Percentiles rank a stretch among this genome's conserved stretches.
Evolutionary conservation across 1,140 invertebrate species (phyloP).

Genomic region (Caenorhabditis inopinata): DNA sequence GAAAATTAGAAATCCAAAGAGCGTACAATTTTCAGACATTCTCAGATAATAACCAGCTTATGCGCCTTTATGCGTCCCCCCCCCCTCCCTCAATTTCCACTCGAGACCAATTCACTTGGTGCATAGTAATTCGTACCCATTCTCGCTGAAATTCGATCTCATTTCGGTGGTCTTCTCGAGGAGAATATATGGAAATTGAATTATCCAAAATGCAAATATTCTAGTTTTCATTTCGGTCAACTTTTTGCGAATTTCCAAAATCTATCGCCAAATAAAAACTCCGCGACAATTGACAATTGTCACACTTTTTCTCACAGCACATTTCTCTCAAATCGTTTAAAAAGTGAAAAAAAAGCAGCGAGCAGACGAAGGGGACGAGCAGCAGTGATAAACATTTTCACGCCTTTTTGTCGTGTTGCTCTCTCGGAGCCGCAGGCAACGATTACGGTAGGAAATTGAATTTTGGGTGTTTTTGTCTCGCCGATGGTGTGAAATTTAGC

Average conservation of each 20-base stretch:
- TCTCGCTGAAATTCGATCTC: not conserved
- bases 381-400: conserved; percentile 33
- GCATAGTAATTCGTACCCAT: not conserved
- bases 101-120: not conserved
- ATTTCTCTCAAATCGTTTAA: not conserved
- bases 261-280: no score
- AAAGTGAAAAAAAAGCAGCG: not conserved
- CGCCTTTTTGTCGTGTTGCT: conserved; percentile 15
- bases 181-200: not conserved
- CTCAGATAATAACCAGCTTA: no score
- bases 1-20: no score
- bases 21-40: no score
- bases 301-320: not conserved
- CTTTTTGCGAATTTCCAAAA: no score
- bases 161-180: not conserved
- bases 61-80: no score
- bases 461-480: conserved; percentile 37
- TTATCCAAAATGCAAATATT: conserved; percentile 22
- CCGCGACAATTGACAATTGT: conserved; percentile 24
- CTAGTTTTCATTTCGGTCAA: no score
- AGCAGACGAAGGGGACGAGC: no score
- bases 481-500: conserved; percentile 40
- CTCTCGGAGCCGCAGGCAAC: not conserved
- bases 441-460: conserved; percentile 20
- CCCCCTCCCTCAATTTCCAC: no score